These are phyloP conservation scores for Trematomus bernacchii DNA, from an alignment of 2,797 vertebrate genomes.

Conservation along the genomic window DNA sequence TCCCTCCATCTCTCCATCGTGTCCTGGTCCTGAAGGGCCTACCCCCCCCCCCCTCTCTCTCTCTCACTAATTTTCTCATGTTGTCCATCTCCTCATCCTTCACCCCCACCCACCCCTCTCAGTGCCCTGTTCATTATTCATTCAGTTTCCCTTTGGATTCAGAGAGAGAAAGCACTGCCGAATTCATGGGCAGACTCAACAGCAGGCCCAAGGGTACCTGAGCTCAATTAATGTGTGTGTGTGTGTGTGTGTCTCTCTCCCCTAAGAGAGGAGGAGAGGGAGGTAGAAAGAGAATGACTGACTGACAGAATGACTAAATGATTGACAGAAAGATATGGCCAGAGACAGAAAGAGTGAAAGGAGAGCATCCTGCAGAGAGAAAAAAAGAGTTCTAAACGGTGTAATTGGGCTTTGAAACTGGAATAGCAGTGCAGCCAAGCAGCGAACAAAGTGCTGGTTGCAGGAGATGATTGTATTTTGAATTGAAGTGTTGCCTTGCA, in stretches of 20 bases:
- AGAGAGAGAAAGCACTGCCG: conserved; percentile 61
- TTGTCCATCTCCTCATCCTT: conserved; percentile 44
- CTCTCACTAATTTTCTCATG: conserved; percentile 30
- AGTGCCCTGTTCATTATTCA: conserved; percentile 81
- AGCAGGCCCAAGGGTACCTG: conserved; percentile 75
- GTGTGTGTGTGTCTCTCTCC: neutral
- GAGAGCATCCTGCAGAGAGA: neutral
- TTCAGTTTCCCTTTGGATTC: conserved; percentile 72
- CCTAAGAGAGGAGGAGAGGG: conserved; percentile 1
- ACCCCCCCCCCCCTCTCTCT: conserved; percentile 54
- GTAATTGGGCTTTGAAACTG: conserved; percentile 34
- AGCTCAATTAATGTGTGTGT: conserved; percentile 52
- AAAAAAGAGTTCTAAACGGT: conserved; percentile 23
- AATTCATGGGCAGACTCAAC: conserved; percentile 66
- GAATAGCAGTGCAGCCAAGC: conserved; percentile 20
- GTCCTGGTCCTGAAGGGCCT: conserved; percentile 71
- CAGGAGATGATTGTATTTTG: conserved; percentile 27
- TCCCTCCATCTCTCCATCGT: conserved; percentile 63
- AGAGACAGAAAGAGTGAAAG: conserved; percentile 17
- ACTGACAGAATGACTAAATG: conserved; percentile 42
- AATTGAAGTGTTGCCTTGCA: neutral
- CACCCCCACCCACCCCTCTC: conserved; percentile 47
- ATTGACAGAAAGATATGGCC: conserved; percentile 32
- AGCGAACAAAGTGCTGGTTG: conserved; percentile 26
- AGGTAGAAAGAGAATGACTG: conserved; percentile 23